These are phyloP conservation scores for Chymomyza procnemis DNA, from an alignment of 2,888 invertebrate species.

Conservation along the genomic window DNA sequence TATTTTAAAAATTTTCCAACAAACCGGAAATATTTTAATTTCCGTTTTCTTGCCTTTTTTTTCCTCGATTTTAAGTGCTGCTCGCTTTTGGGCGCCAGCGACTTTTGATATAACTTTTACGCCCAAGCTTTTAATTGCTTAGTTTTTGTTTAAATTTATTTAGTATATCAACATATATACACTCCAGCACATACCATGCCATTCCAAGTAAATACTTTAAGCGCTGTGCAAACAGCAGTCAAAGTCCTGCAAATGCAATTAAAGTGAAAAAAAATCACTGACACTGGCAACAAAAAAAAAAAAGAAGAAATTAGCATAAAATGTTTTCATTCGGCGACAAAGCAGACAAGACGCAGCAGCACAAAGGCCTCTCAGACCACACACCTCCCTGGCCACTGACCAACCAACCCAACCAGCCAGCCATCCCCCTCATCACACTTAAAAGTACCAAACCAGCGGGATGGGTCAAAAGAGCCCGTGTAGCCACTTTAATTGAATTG, in stretches of 20 bases:
- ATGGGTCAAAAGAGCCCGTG: neutral
- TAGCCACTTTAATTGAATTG: constrained; percentile 63
- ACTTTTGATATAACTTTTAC: constrained; percentile 27
- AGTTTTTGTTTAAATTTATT: constrained; percentile 24
- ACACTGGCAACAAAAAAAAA: too few relatives aligned
- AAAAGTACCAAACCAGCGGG: constrained; percentile 52
- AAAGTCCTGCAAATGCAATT: constrained; percentile 30
- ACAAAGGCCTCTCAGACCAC: neutral
- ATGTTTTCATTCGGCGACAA: constrained; percentile 55
- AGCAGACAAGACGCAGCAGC: constrained; percentile 19
- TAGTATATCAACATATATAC: too few relatives aligned
- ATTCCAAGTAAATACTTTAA: constrained; percentile 70
- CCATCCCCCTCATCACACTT: too few relatives aligned
- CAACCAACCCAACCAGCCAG: constrained; percentile 19
- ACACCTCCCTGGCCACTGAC: neutral
- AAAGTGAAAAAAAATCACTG: constrained; percentile 14
- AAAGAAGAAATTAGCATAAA: constrained; percentile 62
- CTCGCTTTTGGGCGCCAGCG: constrained; percentile 46
- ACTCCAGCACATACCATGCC: constrained; percentile 6
- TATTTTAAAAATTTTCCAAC: constrained; percentile 19
- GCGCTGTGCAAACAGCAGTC: constrained; percentile 46
- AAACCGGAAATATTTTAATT: constrained; percentile 74
- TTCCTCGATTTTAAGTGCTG: constrained; percentile 37
- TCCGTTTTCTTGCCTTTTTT: constrained; percentile 48
- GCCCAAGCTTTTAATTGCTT: constrained; percentile 46